These are phyloP conservation scores for Rhinophrynus dorsalis DNA, from an alignment of 2,797 vertebrate species.

Conservation along the genomic window DNA sequence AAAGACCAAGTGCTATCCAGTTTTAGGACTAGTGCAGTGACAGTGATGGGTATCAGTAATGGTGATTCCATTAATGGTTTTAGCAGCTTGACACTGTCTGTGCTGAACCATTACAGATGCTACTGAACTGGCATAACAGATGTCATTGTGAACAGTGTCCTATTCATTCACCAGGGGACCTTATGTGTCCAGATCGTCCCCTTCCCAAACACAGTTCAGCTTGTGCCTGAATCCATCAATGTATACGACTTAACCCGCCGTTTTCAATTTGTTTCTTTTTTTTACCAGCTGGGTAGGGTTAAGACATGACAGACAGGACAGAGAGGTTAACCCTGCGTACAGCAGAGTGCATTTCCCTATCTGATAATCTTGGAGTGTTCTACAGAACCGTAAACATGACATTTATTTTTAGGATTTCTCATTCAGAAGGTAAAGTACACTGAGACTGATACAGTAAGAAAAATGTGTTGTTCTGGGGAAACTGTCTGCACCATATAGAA, in stretches of 20 bases:
- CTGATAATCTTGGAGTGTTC: too few relatives aligned
- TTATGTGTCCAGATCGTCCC: conserved; percentile 34
- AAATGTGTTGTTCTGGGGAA: too few relatives aligned
- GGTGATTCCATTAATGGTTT: conserved; percentile 40
- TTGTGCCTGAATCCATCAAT: conserved; percentile 27
- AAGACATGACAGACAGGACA: background rate
- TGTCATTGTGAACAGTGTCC: conserved; percentile 43
- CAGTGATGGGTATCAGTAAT: conserved; percentile 14
- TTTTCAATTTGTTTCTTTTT: background rate
- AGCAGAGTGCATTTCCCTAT: too few relatives aligned
- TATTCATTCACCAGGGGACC: conserved; percentile 40
- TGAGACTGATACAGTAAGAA: too few relatives aligned
- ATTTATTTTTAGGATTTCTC: too few relatives aligned
- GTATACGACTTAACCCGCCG: background rate
- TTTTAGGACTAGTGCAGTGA: too few relatives aligned
- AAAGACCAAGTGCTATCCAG: too few relatives aligned
- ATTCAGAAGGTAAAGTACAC: too few relatives aligned
- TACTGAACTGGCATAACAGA: conserved; percentile 46
- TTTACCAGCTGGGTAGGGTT: background rate
- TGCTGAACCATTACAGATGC: conserved; percentile 41
- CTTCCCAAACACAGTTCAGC: conserved; percentile 8
- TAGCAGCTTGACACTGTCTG: conserved; percentile 37
- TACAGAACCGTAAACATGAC: too few relatives aligned
- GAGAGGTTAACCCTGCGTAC: too few relatives aligned
- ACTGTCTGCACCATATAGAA: too few relatives aligned